Conservation (phyloP, 2,888 invertebrate genomes). For the Brachylomia viminalis region DNA sequence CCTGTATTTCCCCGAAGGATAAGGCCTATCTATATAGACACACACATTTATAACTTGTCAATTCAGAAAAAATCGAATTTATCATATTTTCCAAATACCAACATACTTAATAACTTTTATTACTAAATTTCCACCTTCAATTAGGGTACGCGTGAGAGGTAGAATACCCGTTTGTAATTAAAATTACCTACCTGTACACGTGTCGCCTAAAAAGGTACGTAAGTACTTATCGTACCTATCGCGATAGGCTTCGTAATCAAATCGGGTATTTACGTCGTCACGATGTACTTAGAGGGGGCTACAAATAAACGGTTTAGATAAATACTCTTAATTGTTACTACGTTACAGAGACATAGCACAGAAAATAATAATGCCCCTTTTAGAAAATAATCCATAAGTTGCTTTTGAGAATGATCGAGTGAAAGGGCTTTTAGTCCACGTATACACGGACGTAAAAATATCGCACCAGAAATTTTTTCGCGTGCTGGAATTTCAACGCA, state of each 20-base stretch:
- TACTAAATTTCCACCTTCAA: conserved; percentile 1
- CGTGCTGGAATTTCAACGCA: no score
- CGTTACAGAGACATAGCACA: background rate
- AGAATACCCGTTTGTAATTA: conserved; percentile 31
- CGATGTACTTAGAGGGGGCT: conserved; percentile 19
- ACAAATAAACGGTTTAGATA: conserved; percentile 30
- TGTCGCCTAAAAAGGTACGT: conserved; percentile 13
- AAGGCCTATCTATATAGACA: no score
- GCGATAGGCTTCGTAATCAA: conserved; percentile 33
- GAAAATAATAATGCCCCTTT: background rate
- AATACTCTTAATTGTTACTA: conserved; percentile 31
- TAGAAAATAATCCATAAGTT: background rate
- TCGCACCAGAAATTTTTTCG: no score
- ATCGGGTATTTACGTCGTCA: conserved; percentile 39
- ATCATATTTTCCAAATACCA: background rate
- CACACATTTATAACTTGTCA: background rate
- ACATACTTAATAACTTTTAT: background rate
- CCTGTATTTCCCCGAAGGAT: background rate
- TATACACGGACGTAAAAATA: no score
- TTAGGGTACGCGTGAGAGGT: conserved; percentile 1
- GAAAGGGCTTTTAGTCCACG: background rate
- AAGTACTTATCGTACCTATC: conserved; percentile 14
- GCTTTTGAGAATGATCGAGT: background rate
- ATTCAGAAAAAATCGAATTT: background rate
- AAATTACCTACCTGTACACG: conserved; percentile 19